Base-by-base conservation (phyloP, 2,797 vertebrate species). In the Brachyalestes nurse region DNA sequence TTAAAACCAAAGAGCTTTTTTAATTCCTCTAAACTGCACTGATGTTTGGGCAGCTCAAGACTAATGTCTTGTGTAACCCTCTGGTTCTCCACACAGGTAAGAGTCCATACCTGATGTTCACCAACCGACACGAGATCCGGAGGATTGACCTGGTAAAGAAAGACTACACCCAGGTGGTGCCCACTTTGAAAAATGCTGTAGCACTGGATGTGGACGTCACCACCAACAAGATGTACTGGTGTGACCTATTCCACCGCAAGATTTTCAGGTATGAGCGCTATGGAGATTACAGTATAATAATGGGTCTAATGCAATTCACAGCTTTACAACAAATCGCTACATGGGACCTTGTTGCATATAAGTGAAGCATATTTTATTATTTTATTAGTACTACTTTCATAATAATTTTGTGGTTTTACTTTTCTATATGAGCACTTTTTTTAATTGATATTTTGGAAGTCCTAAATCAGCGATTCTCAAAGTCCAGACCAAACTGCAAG, bases 191-290 rank as follows among this genome's bases (percentile, higher is more conserved):
- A 93, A 99, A 99, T 0, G 97, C 98, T 0, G 97, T 99, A 88
- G 97, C 98, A 0, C 92, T 99, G 81, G 98, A 99, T 0, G 97
- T 99, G 2, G 97, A 99, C 25, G 98, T 99, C 72, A 95, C 95
- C 86, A 96, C 95, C 81, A 98, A 97, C 88, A 97, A 94, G 87
- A 97, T 99, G 92, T 99, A 97, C 82, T 99, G 98, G 98, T 98
- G 97, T 90, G 98, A 99, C 90, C 92, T 99, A 19, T 98, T 93
- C 90, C 97, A 98, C 87, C 94, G 94, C 53, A 97, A 97, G 90
- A 99, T 99, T 91, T 99, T 98, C 91, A 98, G 97, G 98, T 99
- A 92, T 82, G 49, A n/a, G 5, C 4, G 61, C 23, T 34, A 14
- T 23, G 14, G 23, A 67, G 42, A 69, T 9, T 23, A 16, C 28